A percentile compares a stretch with the other conserved stretches of the same genome.
phyloP scores from a whole-genome alignment of 2,888 invertebrate species.

The Hololepta plana region DNA sequence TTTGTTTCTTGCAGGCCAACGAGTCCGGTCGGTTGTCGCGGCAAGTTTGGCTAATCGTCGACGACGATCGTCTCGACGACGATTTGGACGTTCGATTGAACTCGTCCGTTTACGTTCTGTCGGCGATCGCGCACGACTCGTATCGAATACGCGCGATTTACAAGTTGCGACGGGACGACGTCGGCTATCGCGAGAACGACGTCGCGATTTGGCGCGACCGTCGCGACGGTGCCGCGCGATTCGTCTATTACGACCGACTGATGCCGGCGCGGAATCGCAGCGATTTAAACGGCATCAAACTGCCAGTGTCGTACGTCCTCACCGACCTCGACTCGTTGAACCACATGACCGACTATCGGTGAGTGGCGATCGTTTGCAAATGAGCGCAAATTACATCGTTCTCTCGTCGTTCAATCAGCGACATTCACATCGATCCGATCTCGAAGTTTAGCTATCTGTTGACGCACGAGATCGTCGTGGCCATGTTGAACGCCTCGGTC shows the following conservation, averaged over 20 bases:
- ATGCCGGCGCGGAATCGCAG: constrained; percentile 12
- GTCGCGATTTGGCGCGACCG: constrained; percentile 9
- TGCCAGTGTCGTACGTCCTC: constrained; percentile 18
- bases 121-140: too few species aligned
- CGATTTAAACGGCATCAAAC: constrained; percentile 14
- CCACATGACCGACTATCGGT: constrained; percentile 26
- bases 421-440: constrained; percentile 30
- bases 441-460: constrained; percentile 38
- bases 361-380: constrained; percentile 25
- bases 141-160: too few species aligned
- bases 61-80: too few species aligned
- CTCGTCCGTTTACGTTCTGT: too few species aligned
- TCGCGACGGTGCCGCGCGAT: too few species aligned
- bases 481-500: constrained; percentile 32
- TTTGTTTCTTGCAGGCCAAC: too few species aligned
- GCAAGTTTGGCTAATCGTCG: too few species aligned
- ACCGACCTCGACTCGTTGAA: constrained; percentile 23
- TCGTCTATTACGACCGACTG: constrained; percentile 9
- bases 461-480: constrained; percentile 32
- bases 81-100: too few species aligned
- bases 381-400: constrained; percentile 38
- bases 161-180: too few species aligned
- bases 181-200: constrained; percentile 7
- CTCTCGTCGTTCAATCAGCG: constrained; percentile 30
- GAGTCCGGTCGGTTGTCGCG: too few species aligned